These are phyloP conservation scores for Cairina moschata DNA, from an alignment of 2,113 vertebrate species.

Conservation along the genomic window DNA sequence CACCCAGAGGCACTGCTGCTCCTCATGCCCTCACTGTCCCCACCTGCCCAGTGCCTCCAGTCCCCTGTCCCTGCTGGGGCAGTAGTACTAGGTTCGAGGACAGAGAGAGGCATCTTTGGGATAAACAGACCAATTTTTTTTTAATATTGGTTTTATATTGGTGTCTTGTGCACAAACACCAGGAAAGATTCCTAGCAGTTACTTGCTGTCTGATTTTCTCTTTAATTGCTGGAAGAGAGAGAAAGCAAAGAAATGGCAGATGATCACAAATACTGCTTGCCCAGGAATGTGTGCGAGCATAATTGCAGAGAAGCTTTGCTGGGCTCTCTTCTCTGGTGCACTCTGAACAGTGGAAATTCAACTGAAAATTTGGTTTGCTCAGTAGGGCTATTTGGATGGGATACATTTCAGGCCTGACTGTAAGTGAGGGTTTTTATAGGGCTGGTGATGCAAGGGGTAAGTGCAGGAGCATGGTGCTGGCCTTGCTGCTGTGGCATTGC, in stretches of 20 bases:
- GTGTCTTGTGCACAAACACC: background rate
- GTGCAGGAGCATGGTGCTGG: background rate
- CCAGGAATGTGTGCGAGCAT: accelerated
- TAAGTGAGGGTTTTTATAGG: background rate
- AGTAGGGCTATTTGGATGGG: background rate
- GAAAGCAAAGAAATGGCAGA: background rate
- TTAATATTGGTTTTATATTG: slow-evolving; percentile 11
- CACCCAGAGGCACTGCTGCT: background rate
- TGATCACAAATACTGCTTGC: background rate
- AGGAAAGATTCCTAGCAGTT: background rate
- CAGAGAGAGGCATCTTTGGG: background rate
- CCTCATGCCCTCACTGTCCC: background rate
- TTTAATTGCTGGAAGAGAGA: background rate
- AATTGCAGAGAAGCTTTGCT: background rate
- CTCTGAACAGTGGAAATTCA: background rate
- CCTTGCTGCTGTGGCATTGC: accelerated
- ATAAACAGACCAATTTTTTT: background rate
- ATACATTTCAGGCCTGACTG: background rate
- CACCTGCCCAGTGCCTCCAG: background rate
- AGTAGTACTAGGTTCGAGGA: background rate
- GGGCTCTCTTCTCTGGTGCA: background rate
- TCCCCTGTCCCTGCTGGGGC: background rate
- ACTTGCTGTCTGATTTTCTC: background rate
- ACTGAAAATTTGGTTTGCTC: background rate
- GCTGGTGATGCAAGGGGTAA: background rate